Evolutionary conservation across 2,113 vertebrate species (phyloP).

Genomic region (Eurypyga helias): DNA sequence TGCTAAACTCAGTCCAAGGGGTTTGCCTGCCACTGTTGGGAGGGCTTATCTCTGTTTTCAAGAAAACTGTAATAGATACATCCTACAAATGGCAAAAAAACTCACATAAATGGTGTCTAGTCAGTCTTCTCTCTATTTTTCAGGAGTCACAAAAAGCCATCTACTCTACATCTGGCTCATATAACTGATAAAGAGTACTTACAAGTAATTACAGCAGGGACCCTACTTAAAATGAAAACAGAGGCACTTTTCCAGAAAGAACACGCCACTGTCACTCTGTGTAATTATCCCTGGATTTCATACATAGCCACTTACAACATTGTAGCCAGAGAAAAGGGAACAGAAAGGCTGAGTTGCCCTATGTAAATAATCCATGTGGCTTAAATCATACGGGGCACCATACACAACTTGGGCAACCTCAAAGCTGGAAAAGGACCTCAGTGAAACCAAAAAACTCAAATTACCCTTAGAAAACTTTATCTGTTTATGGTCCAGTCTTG

Average conservation of each 20-base stretch:
- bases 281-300: background rate
- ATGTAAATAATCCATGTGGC: fast-evolving
- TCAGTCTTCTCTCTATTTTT: background rate
- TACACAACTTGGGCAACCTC: background rate
- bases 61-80: background rate
- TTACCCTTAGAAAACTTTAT: background rate
- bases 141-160: background rate
- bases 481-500: background rate
- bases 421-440: background rate
- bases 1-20: background rate
- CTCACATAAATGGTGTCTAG: background rate
- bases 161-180: background rate
- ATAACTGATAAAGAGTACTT: background rate
- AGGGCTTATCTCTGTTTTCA: background rate
- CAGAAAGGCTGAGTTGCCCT: background rate
- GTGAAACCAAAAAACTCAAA: background rate
- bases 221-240: background rate
- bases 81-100: background rate
- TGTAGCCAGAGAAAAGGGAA: fast-evolving
- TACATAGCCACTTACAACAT: background rate
- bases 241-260: background rate
- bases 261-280: fast-evolving
- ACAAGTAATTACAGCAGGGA: background rate
- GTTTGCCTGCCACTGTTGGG: background rate
- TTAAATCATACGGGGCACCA: background rate